These are phyloP conservation scores for Polypedilum vanderplanki DNA, from an alignment of 1,140 invertebrate species.

Conservation along the genomic window DNA sequence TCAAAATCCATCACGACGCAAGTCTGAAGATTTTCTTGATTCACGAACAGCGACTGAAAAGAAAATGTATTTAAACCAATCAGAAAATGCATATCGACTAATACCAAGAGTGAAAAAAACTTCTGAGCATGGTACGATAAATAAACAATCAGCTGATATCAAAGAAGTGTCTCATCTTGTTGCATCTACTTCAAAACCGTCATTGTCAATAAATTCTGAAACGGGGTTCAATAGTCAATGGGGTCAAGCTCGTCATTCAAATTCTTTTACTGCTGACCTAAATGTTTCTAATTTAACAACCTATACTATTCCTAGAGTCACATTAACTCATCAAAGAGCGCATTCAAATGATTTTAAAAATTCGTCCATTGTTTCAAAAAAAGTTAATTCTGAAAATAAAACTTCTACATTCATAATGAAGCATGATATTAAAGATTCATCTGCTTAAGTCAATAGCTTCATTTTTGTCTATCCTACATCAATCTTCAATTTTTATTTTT, in stretches of 20 bases:
- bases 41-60: neutral
- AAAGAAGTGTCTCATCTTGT: neutral
- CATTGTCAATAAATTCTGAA: neutral
- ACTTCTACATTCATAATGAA: neutral
- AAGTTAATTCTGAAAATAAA: neutral
- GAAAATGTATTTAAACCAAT: neutral
- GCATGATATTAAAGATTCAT: slow-evolving; percentile 29
- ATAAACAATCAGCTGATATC: neutral
- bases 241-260: slow-evolving; percentile 30
- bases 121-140: neutral
- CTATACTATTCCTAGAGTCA: slow-evolving; percentile 31
- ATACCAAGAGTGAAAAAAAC: slow-evolving; percentile 20
- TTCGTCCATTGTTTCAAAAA: neutral
- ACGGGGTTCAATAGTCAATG: neutral
- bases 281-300: slow-evolving; percentile 24
- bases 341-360: neutral
- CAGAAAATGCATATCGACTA: neutral
- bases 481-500: too few species aligned
- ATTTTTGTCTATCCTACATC: too few species aligned
- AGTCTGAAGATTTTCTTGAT: slow-evolving; percentile 27
- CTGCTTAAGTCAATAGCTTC: slow-evolving; percentile 4
- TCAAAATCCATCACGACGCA: slow-evolving; percentile 18
- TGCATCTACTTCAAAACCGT: slow-evolving; percentile 9
- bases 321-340: slow-evolving; percentile 24
- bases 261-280: slow-evolving; percentile 24